Conservation (phyloP, 2,113 vertebrate species). For the Phoxinus phoxinus region DNA sequence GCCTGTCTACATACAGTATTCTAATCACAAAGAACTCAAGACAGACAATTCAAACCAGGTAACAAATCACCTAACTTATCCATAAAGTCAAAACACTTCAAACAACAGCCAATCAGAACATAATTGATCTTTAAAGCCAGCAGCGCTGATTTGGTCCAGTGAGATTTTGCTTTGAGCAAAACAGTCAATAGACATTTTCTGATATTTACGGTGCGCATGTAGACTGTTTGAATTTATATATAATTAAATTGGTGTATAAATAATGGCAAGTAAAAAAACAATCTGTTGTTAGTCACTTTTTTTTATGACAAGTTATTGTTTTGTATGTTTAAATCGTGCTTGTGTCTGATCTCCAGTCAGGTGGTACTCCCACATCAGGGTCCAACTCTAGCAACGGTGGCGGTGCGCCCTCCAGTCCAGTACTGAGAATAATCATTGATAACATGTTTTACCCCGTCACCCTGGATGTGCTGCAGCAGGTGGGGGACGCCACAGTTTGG, state of each 20-base stretch:
- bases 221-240: not conserved
- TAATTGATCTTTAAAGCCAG: not conserved
- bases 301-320: not conserved
- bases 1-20: slow-evolving; percentile 95
- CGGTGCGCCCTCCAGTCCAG: slow-evolving; percentile 90
- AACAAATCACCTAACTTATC: slow-evolving; percentile 19
- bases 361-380: slow-evolving; percentile 85
- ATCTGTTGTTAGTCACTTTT: not conserved
- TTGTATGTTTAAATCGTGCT: slow-evolving; percentile 49
- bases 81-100: not conserved
- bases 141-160: not conserved
- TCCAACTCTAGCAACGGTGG: slow-evolving; percentile 85
- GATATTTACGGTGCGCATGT: not conserved
- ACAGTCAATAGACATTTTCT: not conserved
- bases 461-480: slow-evolving; percentile 97
- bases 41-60: slow-evolving; percentile 95
- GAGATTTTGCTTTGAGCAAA: not conserved
- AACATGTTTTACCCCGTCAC: slow-evolving; percentile 99
- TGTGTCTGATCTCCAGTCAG: slow-evolving; percentile 88
- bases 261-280: not conserved
- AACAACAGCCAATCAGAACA: not conserved
- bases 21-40: slow-evolving; percentile 97
- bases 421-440: slow-evolving; percentile 97
- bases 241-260: too few relatives aligned
- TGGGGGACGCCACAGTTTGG: slow-evolving; percentile 61